A percentile compares a stretch with the other conserved stretches of the same genome.
Conservation (phyloP, 2,797 vertebrate genomes). For the Anolis apletophallus region DNA sequence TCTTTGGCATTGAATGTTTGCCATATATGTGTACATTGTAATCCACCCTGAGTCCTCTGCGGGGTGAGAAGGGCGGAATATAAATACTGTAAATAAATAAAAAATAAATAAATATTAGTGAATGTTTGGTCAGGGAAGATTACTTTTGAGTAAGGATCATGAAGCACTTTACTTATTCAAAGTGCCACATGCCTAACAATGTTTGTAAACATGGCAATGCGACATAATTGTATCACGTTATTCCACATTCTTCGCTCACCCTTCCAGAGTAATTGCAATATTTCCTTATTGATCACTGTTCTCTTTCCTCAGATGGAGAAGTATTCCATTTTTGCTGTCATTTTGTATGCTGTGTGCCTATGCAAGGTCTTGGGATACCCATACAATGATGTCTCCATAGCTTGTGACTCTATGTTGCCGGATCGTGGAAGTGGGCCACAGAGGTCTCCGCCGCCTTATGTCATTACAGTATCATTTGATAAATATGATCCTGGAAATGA, state of each 20-base stretch:
- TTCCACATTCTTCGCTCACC: not conserved
- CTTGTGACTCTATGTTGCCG: conserved; percentile 71
- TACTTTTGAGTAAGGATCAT: not conserved
- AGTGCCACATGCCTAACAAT: not conserved
- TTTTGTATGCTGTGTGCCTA: conserved; percentile 65
- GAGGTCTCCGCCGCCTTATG: conserved; percentile 63
- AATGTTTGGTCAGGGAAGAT: not conserved
- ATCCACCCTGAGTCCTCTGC: too few species aligned
- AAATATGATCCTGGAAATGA: conserved; percentile 69
- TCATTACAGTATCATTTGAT: conserved; percentile 68
- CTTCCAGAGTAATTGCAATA: not conserved
- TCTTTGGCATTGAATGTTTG: too few species aligned
- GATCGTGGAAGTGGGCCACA: conserved; percentile 69
- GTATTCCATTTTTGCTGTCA: conserved; percentile 34
- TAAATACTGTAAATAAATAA: too few species aligned
- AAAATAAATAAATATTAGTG: too few species aligned
- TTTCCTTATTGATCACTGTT: not conserved
- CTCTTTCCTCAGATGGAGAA: conserved; percentile 63
- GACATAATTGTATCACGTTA: not conserved
- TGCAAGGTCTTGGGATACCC: conserved; percentile 61
- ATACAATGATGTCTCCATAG: conserved; percentile 64
- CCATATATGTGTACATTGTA: too few species aligned
- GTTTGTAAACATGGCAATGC: not conserved
- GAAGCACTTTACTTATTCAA: not conserved
- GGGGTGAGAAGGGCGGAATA: too few species aligned